Base-by-base conservation (phyloP, 2,888 invertebrate genomes). In the Campaea margaritaria region DNA sequence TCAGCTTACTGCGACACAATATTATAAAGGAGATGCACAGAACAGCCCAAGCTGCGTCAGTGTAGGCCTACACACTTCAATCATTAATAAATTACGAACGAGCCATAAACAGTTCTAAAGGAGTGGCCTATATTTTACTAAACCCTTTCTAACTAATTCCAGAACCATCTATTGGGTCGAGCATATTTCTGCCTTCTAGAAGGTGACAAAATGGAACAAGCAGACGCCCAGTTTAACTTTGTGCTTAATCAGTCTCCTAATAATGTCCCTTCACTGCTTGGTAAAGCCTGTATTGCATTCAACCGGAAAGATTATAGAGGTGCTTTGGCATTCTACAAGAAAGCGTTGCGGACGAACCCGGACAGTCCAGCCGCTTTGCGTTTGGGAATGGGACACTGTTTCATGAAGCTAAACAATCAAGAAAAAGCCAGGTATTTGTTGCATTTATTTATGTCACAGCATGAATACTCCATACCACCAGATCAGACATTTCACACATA, bases 151-250 rank as follows among this genome's bases (percentile, higher is more conserved):
- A 21, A 21, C 2, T 14, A 16, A 56, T 76, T 73, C 13, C 81
- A 96, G 96, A 99, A 99, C 87, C 99, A 99, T 94, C 94, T 99
- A 66, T 94, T 99, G 69, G 99, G 99, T 0, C 94, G 99, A 76
- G 99, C 99, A 2, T 99, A 99, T 85, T 99, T 99, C 85, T 99
- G 99, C 78, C 93, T 99, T 9, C 93, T 99, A 36, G 99, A 99
- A 93, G 99, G 99, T 0, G 99, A 99, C 79, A 99, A 99, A 93
- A 98, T 99, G 97, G 99, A 99, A 67, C 99, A 99, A 89, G 99
- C 99, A 0, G 99, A 99, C 93, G 98, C 99, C 0, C 99, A 99
- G 85, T 99, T 99, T 83, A 99, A 99, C 91, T 99, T 99, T 86
- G 99, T 99, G 0, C 91, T 99, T 34, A 99, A 99, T 86, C 97